Evolutionary conservation across 2,888 invertebrate species (phyloP).

Genomic region (Eristalinus aeneus): DNA sequence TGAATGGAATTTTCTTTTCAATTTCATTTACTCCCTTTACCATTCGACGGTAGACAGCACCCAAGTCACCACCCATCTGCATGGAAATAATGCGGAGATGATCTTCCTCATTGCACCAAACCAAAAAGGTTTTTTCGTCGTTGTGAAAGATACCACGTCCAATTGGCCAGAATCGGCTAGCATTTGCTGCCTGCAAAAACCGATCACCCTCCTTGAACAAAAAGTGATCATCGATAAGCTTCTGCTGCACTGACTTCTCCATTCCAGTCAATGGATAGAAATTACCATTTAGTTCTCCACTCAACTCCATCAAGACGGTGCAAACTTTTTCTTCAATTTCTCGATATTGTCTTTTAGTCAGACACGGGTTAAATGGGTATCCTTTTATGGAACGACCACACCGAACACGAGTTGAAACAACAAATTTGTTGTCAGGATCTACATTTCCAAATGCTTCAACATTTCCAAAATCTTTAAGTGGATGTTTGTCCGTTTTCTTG

Average conservation of each 20-base stretch:
- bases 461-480: slow-evolving; percentile 96
- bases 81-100: slow-evolving; percentile 98
- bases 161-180: slow-evolving; percentile 98
- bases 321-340: slow-evolving; percentile 97
- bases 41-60: slow-evolving; percentile 93
- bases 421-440: slow-evolving; percentile 94
- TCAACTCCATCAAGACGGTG: slow-evolving; percentile 89
- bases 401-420: slow-evolving; percentile 97
- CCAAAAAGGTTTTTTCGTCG: slow-evolving; percentile 97
- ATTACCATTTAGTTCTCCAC: slow-evolving; percentile 95
- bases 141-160: slow-evolving; percentile 99
- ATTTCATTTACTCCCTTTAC: slow-evolving; percentile 95
- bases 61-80: slow-evolving; percentile 98
- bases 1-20: slow-evolving; percentile 96
- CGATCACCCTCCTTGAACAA: slow-evolving; percentile 96
- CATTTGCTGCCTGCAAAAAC: slow-evolving; percentile 92
- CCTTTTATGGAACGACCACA: slow-evolving; percentile 97
- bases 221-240: slow-evolving; percentile 98
- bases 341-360: slow-evolving; percentile 97
- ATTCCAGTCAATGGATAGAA: slow-evolving; percentile 97
- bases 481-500: slow-evolving; percentile 96
- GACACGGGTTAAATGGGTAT: slow-evolving; percentile 98
- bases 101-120: slow-evolving; percentile 99
- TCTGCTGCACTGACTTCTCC: slow-evolving; percentile 97
- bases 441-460: slow-evolving; percentile 93